phyloP scores from a whole-genome alignment of 2,888 invertebrate species.

The Biston betularia region DNA sequence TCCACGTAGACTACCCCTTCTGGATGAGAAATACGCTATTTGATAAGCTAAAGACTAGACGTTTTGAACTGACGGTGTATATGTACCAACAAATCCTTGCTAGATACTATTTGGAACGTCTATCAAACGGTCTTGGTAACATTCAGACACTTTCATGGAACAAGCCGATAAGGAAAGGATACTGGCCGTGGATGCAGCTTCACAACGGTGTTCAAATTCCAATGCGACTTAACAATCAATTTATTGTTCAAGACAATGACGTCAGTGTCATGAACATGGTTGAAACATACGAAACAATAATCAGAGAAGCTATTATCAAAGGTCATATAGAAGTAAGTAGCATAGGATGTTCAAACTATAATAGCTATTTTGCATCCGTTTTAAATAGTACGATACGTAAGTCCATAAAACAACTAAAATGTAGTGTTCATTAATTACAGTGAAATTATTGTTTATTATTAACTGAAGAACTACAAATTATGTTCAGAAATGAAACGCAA shows the following conservation, averaged over 20 bases:
- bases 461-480: too few relatives aligned
- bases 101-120: constrained; percentile 84
- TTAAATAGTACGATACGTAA: too few relatives aligned
- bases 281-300: constrained; percentile 81
- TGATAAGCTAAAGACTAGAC: constrained; percentile 66
- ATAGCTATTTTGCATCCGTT: not conserved
- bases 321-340: constrained; percentile 78
- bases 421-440: too few relatives aligned
- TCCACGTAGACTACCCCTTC: constrained; percentile 87
- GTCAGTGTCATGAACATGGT: constrained; percentile 61
- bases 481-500: too few relatives aligned
- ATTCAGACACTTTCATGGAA: constrained; percentile 79
- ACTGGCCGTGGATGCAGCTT: constrained; percentile 85
- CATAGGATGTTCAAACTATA: too few relatives aligned
- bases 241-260: constrained; percentile 64
- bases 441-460: too few relatives aligned
- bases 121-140: constrained; percentile 79
- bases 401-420: too few relatives aligned
- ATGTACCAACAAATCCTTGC: constrained; percentile 89
- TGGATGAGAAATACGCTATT: constrained; percentile 84
- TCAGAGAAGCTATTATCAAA: constrained; percentile 85
- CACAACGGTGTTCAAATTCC: constrained; percentile 86
- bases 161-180: constrained; percentile 78
- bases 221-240: constrained; percentile 78
- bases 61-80: constrained; percentile 86